These are phyloP conservation scores for Serranochromis macrocephalus DNA, from an alignment of 2,113 vertebrate species.

Conservation along the genomic window DNA sequence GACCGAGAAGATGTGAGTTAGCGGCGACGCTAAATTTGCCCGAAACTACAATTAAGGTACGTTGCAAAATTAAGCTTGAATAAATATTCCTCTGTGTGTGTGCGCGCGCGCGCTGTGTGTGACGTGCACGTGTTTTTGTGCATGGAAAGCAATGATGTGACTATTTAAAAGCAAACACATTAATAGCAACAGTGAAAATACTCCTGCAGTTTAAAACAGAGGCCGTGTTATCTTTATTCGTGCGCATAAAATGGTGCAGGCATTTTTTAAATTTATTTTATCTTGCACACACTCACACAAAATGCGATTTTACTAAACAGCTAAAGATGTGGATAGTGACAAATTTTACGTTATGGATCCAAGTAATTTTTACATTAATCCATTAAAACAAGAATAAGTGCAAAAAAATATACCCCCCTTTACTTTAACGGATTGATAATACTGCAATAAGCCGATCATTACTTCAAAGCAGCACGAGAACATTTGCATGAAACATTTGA, in stretches of 20 bases:
- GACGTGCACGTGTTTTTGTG: not conserved
- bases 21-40: conserved; percentile 93
- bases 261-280: not conserved
- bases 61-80: not conserved
- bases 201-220: not conserved
- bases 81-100: not conserved
- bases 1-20: conserved; percentile 92
- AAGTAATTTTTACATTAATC: not conserved
- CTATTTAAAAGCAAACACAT: not conserved
- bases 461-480: not conserved
- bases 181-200: not conserved
- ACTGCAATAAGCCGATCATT: not conserved
- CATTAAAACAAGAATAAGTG: not conserved
- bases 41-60: conserved; percentile 97
- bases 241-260: not conserved
- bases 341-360: not conserved
- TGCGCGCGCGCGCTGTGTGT: not conserved
- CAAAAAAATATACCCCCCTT: not conserved
- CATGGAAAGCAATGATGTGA: not conserved
- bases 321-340: not conserved
- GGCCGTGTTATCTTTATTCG: not conserved
- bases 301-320: not conserved
- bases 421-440: not conserved
- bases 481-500: not conserved
- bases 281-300: not conserved